A percentile compares a stretch with the other conserved stretches of the same genome.
Conservation (phyloP, 2,113 vertebrate genomes). For the Vulpes lagopus region DNA sequence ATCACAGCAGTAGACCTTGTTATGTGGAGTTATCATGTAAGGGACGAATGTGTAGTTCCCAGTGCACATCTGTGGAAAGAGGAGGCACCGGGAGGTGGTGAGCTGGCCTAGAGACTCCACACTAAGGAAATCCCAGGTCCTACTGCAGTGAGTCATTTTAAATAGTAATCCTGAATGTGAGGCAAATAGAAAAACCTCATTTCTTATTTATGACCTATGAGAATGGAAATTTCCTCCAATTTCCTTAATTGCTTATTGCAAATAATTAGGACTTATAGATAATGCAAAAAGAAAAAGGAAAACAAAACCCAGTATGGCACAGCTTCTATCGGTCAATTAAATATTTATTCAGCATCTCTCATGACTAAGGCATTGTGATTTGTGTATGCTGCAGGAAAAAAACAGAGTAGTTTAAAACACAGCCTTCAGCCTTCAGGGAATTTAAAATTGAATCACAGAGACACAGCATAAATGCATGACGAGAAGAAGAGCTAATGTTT, state of each 20-base stretch:
- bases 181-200: background rate
- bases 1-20: slow-evolving; percentile 98
- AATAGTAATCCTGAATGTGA: background rate
- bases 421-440: background rate
- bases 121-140: fast-evolving
- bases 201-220: slow-evolving; percentile 7
- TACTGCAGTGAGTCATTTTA: background rate
- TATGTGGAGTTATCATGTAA: slow-evolving; percentile 98
- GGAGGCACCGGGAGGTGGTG: background rate
- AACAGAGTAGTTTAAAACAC: background rate
- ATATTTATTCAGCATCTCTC: background rate
- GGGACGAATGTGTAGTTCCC: slow-evolving; percentile 98
- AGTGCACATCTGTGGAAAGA: slow-evolving; percentile 92
- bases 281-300: background rate
- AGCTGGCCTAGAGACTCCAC: background rate
- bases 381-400: background rate
- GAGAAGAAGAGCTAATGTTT: background rate
- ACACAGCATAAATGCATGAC: background rate
- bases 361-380: background rate
- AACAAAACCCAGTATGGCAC: background rate
- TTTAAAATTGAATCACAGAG: background rate
- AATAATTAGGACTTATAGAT: slow-evolving; percentile 23
- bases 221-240: slow-evolving; percentile 29
- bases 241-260: slow-evolving; percentile 45
- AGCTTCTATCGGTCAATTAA: background rate